Conservation (phyloP, 2,888 invertebrate species). For the Drosophila merina region DNA sequence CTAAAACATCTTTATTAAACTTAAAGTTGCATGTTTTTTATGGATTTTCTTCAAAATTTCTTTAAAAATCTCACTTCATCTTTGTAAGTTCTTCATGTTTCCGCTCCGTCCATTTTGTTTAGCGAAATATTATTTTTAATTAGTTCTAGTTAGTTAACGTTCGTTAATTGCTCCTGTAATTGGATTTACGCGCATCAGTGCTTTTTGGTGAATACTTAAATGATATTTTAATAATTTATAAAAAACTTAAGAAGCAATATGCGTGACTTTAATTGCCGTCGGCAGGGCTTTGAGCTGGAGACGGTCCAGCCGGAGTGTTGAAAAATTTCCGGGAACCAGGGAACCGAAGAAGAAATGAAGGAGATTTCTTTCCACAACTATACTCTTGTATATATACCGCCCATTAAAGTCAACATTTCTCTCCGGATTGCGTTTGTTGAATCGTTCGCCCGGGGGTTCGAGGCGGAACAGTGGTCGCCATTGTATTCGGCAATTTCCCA, state of each 20-base stretch:
- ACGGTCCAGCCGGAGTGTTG: conserved; percentile 47
- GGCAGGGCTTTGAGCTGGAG: conserved; percentile 48
- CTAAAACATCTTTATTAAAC: too few species aligned
- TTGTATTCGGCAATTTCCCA: conserved; percentile 84
- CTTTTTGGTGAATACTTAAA: conserved; percentile 61
- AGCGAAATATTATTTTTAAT: conserved; percentile 75
- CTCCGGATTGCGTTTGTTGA: conserved; percentile 47
- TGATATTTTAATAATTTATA: conserved; percentile 64
- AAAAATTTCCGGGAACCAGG: conserved; percentile 50
- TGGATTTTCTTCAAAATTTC: neutral
- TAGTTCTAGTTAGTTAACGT: conserved; percentile 82
- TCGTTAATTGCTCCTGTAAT: conserved; percentile 82
- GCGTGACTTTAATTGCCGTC: conserved; percentile 48
- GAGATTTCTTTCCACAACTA: conserved; percentile 7
- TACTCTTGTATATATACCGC: conserved; percentile 6
- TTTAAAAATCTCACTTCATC: neutral
- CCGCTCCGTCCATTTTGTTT: conserved; percentile 50
- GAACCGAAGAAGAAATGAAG: conserved; percentile 28
- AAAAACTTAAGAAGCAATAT: conserved; percentile 40
- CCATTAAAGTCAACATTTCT: conserved; percentile 36
- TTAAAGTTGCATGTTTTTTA: neutral
- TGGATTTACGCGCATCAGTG: conserved; percentile 79
- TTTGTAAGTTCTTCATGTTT: neutral
- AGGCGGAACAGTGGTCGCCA: conserved; percentile 75
- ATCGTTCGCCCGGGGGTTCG: conserved; percentile 53